Evolutionary conservation across 1,140 invertebrate genomes (phyloP).

Genomic region (Drosophila truncata): DNA sequence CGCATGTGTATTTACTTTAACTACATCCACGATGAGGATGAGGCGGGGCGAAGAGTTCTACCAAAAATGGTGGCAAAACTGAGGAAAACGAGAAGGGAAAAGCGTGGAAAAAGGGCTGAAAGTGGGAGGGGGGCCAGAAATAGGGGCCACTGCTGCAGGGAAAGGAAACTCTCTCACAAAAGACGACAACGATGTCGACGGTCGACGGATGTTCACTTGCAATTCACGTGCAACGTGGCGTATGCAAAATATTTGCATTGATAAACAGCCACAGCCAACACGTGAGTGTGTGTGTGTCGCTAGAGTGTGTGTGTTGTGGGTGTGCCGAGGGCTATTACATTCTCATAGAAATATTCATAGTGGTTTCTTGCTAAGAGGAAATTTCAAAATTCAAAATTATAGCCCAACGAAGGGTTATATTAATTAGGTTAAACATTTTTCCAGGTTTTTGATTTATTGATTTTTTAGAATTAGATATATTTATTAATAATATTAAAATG

Average conservation of each 20-base stretch:
- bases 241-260: slow-evolving; percentile 83
- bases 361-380: slow-evolving; percentile 19
- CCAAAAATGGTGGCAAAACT: slow-evolving; percentile 9
- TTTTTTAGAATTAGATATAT: neutral
- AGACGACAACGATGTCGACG: slow-evolving; percentile 52
- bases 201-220: slow-evolving; percentile 75
- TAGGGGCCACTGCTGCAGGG: slow-evolving; percentile 40
- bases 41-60: neutral
- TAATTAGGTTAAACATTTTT: slow-evolving; percentile 2
- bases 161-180: slow-evolving; percentile 52
- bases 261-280: slow-evolving; percentile 71
- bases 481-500: neutral
- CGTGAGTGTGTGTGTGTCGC: slow-evolving; percentile 7
- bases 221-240: slow-evolving; percentile 82
- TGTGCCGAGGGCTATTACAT: slow-evolving; percentile 35
- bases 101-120: neutral
- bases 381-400: slow-evolving; percentile 7
- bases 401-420: slow-evolving; percentile 5
- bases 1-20: slow-evolving; percentile 66
- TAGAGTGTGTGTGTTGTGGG: slow-evolving; percentile 8
- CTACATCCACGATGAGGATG: slow-evolving; percentile 8
- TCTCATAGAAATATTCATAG: slow-evolving; percentile 44
- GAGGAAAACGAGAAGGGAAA: neutral
- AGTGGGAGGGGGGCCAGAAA: neutral
- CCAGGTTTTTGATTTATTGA: neutral